A percentile compares a stretch with the other conserved stretches of the same genome.
Conservation (phyloP, 2,888 invertebrate species). For the Idaea biselata region DNA sequence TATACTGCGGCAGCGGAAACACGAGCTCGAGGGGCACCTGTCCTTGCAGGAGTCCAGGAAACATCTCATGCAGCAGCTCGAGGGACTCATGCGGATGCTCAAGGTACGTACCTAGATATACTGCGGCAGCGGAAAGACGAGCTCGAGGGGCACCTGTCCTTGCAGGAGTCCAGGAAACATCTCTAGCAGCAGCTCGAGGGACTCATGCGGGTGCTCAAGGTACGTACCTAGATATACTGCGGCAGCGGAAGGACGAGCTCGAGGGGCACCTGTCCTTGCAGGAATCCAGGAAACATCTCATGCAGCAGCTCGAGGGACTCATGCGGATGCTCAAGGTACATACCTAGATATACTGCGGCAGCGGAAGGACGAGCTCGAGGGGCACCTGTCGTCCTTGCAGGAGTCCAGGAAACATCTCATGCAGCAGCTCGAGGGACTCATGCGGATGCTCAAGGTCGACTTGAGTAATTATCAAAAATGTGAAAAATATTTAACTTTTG, state of each 20-base stretch:
- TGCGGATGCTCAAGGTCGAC: slow-evolving; percentile 98
- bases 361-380: slow-evolving; percentile 97
- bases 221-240: no score
- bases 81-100: slow-evolving; percentile 97
- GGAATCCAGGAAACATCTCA: slow-evolving; percentile 94
- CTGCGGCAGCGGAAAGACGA: slow-evolving; percentile 96
- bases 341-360: no score
- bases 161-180: slow-evolving; percentile 96
- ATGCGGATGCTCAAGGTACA: slow-evolving; percentile 97
- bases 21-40: slow-evolving; percentile 96
- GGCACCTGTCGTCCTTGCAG: slow-evolving; percentile 94
- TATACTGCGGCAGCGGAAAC: slow-evolving; percentile 95
- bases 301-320: slow-evolving; percentile 97
- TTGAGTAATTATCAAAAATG: no score
- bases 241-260: slow-evolving; percentile 96
- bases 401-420: slow-evolving; percentile 96
- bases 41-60: slow-evolving; percentile 96
- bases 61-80: slow-evolving; percentile 97
- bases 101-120: no score
- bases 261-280: slow-evolving; percentile 96
- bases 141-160: slow-evolving; percentile 94
- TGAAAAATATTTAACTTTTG: no score
- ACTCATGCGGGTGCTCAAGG: slow-evolving; percentile 97
- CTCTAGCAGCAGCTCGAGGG: slow-evolving; percentile 98
- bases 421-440: slow-evolving; percentile 98